Base-by-base conservation (phyloP, 2,888 invertebrate genomes). In the Scaptomyza caliginosa region DNA sequence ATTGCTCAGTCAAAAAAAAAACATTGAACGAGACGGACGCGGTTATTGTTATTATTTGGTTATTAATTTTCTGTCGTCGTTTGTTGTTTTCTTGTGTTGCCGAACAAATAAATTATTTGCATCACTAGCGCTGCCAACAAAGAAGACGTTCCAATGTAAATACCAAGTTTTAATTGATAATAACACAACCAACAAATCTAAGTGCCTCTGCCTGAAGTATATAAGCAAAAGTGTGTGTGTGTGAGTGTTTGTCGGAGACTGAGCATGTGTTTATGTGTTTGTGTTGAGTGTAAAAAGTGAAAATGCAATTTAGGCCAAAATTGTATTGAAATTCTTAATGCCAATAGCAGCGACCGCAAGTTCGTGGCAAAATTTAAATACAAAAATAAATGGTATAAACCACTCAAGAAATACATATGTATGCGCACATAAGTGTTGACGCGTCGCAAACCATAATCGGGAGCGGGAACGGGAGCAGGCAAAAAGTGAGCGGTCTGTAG, bases 251-350 rank as follows among this genome's bases (percentile, higher is more conserved):
- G 49, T 4, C 16, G 21, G 21, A 38, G 36, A 26, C 36, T 10
- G 17, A 43, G 57, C 30, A 34, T 49, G 67, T 16, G n/a, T 45
- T 45, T 19, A 45, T 19, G 28, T n/a, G 28, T 17, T 55, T 60
- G 54, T 51, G 49, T 17, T 34, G 43, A 19, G 28, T 68, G 65
- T 75, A 58, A 66, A 79, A 78, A 82, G 69, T 79, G 79, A 83
- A 82, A 82, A 78, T 73, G 67, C 73, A 67, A 82, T 82, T 82
- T 65, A 46, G 83, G 70, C 83, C 79, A 76, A 73, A 70, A 79
- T 59, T 72, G 49, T 73, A 76, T 79, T 69, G 55, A 82, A 78
- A 78, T 78, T 82, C 76, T 79, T 57, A 60, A 66, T 60, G 57
- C 60, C 64, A 78, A 60, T 57, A 62, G 32, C 24, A 64, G 65